Evolutionary conservation across 2,888 invertebrate genomes (phyloP).

Genomic region (Lepidonotus clava): DNA sequence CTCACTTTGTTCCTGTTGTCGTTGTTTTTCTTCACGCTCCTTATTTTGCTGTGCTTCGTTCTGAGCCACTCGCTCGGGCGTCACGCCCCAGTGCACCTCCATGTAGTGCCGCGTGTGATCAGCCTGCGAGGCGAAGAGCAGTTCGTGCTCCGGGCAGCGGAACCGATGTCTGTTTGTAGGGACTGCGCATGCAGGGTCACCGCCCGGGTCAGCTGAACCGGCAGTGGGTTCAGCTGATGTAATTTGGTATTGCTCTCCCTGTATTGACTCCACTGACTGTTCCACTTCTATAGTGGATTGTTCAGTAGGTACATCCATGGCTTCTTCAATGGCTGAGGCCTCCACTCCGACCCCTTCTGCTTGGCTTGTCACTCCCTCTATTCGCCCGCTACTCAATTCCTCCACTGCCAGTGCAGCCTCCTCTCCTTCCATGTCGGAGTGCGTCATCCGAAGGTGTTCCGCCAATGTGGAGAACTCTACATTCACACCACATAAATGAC

Average conservation of each 20-base stretch:
- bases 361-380: background rate
- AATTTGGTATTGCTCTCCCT: background rate
- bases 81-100: conserved; percentile 53
- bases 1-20: background rate
- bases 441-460: background rate
- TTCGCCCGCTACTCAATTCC: background rate
- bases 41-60: background rate
- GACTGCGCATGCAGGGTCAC: no score
- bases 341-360: background rate
- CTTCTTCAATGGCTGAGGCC: background rate
- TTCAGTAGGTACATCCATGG: background rate
- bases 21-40: background rate
- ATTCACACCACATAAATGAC: background rate
- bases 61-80: conserved; percentile 19
- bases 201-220: no score
- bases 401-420: background rate
- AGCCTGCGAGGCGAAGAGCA: conserved; percentile 22
- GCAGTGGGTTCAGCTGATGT: background rate
- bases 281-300: background rate
- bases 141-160: conserved; percentile 19
- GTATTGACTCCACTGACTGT: background rate
- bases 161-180: background rate
- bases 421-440: background rate
- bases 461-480: background rate
- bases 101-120: conserved; percentile 50